These are phyloP conservation scores for Corythornis vintsioides DNA, from an alignment of 2,113 vertebrate genomes.

Conservation along the genomic window DNA sequence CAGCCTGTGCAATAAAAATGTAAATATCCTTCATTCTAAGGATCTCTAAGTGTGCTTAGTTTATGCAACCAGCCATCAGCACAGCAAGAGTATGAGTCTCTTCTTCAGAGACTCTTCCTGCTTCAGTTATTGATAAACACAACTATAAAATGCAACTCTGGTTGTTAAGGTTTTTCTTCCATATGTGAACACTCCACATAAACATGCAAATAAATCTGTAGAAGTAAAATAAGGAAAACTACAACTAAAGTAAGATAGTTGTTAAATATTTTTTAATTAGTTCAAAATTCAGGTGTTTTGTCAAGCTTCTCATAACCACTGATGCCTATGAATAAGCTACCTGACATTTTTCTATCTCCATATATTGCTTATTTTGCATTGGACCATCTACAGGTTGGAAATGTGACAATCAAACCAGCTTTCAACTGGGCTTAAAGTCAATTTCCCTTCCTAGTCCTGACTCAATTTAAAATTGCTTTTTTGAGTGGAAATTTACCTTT, in stretches of 20 bases:
- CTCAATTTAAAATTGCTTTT: background rate
- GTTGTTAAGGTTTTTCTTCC: background rate
- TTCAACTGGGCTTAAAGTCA: background rate
- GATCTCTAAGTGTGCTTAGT: slow-evolving; percentile 13
- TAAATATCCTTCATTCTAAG: slow-evolving; percentile 41
- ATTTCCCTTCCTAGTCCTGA: background rate
- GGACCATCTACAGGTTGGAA: background rate
- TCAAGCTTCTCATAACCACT: too few species aligned
- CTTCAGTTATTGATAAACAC: background rate
- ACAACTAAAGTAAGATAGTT: background rate
- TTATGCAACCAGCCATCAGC: slow-evolving; percentile 1
- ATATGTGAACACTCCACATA: background rate
- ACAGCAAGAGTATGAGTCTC: background rate
- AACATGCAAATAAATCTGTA: background rate
- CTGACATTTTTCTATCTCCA: background rate
- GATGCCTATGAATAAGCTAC: too few species aligned
- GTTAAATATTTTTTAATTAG: too few species aligned
- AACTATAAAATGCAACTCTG: background rate
- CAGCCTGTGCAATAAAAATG: slow-evolving; percentile 67
- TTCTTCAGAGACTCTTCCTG: background rate
- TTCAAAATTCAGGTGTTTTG: too few species aligned
- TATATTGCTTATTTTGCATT: background rate
- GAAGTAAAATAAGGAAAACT: slow-evolving; percentile 2
- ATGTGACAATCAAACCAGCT: background rate
- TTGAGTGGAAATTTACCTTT: background rate